Percentiles rank a stretch among this genome's conserved stretches.
Conservation (phyloP, 1,140 invertebrate species). For the Rhizoglyphus robini region DNA sequence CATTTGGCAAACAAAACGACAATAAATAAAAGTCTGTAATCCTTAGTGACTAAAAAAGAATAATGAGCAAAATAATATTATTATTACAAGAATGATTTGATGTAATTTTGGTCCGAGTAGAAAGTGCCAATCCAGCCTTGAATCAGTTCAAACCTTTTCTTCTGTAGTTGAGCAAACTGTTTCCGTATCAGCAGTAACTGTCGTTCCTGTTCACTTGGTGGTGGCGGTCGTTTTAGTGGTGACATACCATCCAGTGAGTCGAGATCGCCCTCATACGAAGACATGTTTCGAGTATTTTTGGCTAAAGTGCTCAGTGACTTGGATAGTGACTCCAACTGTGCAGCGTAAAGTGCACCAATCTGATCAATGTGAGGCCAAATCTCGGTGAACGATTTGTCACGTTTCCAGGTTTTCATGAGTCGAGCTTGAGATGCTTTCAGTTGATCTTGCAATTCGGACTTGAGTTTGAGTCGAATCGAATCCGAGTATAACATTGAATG, state of each 20-base stretch:
- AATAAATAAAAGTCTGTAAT: too few relatives aligned
- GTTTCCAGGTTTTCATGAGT: background rate
- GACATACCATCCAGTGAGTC: too few relatives aligned
- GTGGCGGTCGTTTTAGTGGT: background rate
- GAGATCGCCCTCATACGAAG: background rate
- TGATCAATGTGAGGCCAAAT: slow-evolving; percentile 4
- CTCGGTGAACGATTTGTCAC: background rate
- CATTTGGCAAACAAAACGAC: too few relatives aligned
- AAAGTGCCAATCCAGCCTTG: background rate
- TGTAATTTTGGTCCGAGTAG: background rate
- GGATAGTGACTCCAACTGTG: background rate
- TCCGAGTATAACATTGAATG: background rate
- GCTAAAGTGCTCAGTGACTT: background rate
- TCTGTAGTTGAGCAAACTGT: background rate
- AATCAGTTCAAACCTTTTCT: background rate
- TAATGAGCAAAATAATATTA: background rate
- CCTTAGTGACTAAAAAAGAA: too few relatives aligned
- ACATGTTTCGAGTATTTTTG: background rate
- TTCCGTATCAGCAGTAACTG: background rate
- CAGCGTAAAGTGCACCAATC: background rate
- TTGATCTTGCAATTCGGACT: background rate
- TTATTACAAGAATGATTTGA: background rate
- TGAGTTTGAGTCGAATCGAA: background rate
- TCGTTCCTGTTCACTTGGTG: background rate
- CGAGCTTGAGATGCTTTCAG: background rate